These are phyloP conservation scores for Sebastes jordani DNA, from an alignment of 2,797 vertebrate species.

Conservation along the genomic window DNA sequence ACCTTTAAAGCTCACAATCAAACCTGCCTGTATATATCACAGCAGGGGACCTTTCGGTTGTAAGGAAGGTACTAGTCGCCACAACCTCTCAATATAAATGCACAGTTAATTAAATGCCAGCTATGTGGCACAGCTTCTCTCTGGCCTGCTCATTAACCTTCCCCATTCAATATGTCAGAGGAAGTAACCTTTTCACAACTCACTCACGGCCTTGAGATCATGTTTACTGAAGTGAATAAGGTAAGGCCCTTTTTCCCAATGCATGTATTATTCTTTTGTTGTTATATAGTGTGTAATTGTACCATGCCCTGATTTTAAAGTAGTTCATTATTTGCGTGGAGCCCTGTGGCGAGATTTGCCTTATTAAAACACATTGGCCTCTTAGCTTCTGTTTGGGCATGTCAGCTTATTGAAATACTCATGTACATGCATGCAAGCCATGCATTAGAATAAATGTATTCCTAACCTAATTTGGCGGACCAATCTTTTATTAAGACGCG, in stretches of 20 bases:
- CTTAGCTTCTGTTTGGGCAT: conserved; percentile 35
- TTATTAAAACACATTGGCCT: conserved; percentile 51
- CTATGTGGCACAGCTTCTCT: conserved; percentile 52
- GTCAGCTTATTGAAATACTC: conserved; percentile 26
- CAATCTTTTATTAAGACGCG: conserved; percentile 19
- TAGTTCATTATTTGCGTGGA: conserved; percentile 48
- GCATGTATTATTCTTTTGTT: conserved; percentile 44
- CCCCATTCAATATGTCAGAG: conserved; percentile 68
- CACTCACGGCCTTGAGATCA: conserved; percentile 51
- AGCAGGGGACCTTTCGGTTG: conserved; percentile 22
- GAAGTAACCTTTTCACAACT: conserved; percentile 76
- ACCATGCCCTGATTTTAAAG: conserved; percentile 52
- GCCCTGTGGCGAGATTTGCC: conserved; percentile 29
- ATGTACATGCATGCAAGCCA: not conserved
- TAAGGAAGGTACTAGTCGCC: conserved; percentile 18
- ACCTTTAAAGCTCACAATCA: conserved; percentile 19
- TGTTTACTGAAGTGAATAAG: conserved; percentile 47
- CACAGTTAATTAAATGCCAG: conserved; percentile 76
- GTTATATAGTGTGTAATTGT: conserved; percentile 36
- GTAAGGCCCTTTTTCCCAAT: conserved; percentile 1
- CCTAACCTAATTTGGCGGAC: conserved; percentile 6
- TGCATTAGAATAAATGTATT: conserved; percentile 13
- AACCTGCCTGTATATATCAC: conserved; percentile 19
- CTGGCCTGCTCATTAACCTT: conserved; percentile 78
- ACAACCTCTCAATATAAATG: conserved; percentile 51